Evolutionary conservation across 2,113 vertebrate genomes (phyloP).

Genomic region (Bambusicola thoracicus): DNA sequence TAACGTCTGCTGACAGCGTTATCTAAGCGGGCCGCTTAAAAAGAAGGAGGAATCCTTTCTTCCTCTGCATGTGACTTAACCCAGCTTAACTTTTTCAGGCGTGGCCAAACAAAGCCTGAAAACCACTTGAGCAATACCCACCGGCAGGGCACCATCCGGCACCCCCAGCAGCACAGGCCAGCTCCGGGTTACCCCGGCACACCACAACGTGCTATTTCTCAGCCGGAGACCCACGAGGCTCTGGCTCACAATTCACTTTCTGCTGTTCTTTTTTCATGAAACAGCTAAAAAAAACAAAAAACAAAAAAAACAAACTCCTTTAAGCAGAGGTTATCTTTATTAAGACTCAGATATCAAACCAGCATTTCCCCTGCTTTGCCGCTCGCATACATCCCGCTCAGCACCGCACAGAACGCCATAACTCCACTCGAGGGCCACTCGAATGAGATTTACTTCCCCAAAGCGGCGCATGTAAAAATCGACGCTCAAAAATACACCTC

Average conservation of each 20-base stretch:
- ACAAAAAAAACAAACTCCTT: background rate
- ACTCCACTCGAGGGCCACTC: slow-evolving; percentile 2
- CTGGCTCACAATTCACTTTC: slow-evolving; percentile 11
- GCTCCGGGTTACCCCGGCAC: slow-evolving; percentile 1
- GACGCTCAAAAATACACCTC: background rate
- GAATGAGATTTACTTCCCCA: slow-evolving; percentile 25
- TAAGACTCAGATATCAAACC: slow-evolving; percentile 15
- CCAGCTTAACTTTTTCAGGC: slow-evolving; percentile 50
- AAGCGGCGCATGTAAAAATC: background rate
- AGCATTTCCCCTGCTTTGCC: background rate
- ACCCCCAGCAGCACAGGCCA: background rate
- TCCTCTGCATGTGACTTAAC: background rate
- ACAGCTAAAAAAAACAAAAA: too few relatives aligned
- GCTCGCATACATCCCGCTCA: background rate
- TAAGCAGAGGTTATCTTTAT: background rate
- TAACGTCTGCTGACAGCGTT: background rate
- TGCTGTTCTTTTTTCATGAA: slow-evolving; percentile 19
- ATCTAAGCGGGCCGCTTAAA: background rate
- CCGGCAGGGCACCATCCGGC: slow-evolving; percentile 23
- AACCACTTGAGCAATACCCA: slow-evolving; percentile 19
- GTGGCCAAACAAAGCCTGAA: slow-evolving; percentile 41
- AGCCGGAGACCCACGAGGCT: background rate
- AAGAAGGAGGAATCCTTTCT: slow-evolving; percentile 11
- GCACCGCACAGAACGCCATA: background rate
- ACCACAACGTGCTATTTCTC: background rate